Base-by-base conservation (phyloP, 2,797 vertebrate genomes). In the Lacerta viridis region DNA sequence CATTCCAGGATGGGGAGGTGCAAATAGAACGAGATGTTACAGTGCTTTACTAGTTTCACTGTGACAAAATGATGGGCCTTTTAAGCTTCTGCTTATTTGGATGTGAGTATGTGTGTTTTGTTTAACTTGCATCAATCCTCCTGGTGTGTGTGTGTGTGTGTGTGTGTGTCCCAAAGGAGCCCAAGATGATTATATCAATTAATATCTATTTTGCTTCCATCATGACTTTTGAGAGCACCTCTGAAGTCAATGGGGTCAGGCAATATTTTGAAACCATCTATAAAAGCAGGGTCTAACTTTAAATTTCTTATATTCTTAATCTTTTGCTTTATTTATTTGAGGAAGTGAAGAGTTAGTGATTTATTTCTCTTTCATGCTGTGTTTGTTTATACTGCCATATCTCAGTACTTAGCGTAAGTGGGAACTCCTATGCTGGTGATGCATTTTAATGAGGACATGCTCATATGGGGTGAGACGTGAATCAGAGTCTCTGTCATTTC, bases 331-430 rank as follows among this genome's bases (percentile, higher is more conserved):
- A 1, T 88, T 6, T 85, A 86, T 92, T 89, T 72, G 78, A 72
- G 55, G 71, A 93, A 87, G 50, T 87, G 72, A 41, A 84, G 25
- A 74, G 84, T 88, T 68, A 82, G 78, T 92, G 91, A 92, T 86
- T 85, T 39, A 86, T 90, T 91, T 87, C 90, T 74, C 33, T 50
- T 86, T 88, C 90, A 91, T 82, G 89, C 86, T 92, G 90, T 90
- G 89, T 93, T 95, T 93, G 89, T 80, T 95, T 95, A 94, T 90
- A 92, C 75, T 91, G 85, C 84, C 86, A 91, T 80, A 86, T 81
- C 85, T 90, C 88, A 0, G 0, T 82, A 29, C 71, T 89, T 91
- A 91, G 85, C 84, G 90, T 3, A 91, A 88, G 36, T 84, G 76
- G 74, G 91, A 83, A 89, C 84, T 94, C 95, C 92, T 74, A 89